Conservation (phyloP, 1,140 invertebrate species). For the Glossosoma conforme region DNA sequence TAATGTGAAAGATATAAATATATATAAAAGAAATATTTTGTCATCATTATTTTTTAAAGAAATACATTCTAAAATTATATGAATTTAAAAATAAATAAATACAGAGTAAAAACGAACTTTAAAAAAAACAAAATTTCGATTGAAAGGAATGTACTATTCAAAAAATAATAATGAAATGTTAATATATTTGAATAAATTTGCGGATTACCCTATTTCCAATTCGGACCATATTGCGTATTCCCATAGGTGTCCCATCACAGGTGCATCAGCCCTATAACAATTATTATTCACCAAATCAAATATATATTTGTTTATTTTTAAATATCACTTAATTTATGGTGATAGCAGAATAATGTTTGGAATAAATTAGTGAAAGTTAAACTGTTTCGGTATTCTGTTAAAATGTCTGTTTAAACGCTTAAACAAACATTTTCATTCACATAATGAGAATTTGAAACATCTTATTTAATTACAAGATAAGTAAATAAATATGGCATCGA, state of each 20-base stretch:
- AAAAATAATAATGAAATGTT: background rate
- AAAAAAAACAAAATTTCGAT: background rate
- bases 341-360: too few relatives aligned
- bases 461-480: too few relatives aligned
- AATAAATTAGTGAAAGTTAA: too few relatives aligned
- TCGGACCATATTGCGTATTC: slow-evolving; percentile 82
- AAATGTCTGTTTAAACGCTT: too few relatives aligned
- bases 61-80: background rate
- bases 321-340: too few relatives aligned
- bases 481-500: too few relatives aligned
- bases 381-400: too few relatives aligned
- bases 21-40: too few relatives aligned
- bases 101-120: background rate
- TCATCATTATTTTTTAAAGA: too few relatives aligned
- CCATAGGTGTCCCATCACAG: slow-evolving; percentile 91
- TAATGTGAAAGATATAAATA: too few relatives aligned
- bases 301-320: slow-evolving; percentile 9
- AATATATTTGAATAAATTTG: slow-evolving; percentile 9
- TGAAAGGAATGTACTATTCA: background rate
- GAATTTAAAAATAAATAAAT: slow-evolving; percentile 8
- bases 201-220: slow-evolving; percentile 65
- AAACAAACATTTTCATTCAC: too few relatives aligned
- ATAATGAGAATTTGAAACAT: too few relatives aligned
- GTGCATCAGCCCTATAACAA: slow-evolving; percentile 87
- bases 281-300: slow-evolving; percentile 8